These are phyloP conservation scores for Heterotilapia buettikoferi DNA, from an alignment of 2,113 vertebrate genomes.

Conservation along the genomic window DNA sequence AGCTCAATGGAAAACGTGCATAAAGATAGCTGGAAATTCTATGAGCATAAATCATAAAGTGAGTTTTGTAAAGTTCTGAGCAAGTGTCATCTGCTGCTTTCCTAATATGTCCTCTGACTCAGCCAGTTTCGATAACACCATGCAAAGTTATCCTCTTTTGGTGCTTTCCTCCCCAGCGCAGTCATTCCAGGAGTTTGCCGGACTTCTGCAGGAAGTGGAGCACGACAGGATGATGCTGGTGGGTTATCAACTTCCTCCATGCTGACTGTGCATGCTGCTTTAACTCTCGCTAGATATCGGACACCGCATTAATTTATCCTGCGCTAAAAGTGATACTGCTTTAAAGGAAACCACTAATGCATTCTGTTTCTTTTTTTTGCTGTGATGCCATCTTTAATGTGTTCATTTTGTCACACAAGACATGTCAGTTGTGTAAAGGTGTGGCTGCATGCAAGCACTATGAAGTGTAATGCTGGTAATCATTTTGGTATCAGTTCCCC, in stretches of 20 bases:
- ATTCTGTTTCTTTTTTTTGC: background rate
- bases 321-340: background rate
- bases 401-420: background rate
- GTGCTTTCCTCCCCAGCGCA: slow-evolving; percentile 74
- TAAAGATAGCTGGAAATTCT: background rate
- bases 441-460: background rate
- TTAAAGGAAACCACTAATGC: background rate
- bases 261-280: background rate
- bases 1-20: background rate
- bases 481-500: background rate
- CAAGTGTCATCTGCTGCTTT: background rate
- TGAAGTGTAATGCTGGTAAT: background rate
- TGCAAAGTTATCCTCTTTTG: background rate
- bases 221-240: slow-evolving; percentile 97
- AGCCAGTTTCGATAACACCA: background rate
- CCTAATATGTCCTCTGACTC: background rate
- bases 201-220: slow-evolving; percentile 90
- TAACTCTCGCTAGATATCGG: background rate
- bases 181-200: slow-evolving; percentile 95
- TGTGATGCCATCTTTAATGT: background rate
- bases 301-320: background rate
- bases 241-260: slow-evolving; percentile 60
- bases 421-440: background rate
- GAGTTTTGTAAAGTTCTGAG: background rate
- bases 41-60: background rate